Conservation (phyloP, 2,113 vertebrate species). For the Calidris pugnax region DNA sequence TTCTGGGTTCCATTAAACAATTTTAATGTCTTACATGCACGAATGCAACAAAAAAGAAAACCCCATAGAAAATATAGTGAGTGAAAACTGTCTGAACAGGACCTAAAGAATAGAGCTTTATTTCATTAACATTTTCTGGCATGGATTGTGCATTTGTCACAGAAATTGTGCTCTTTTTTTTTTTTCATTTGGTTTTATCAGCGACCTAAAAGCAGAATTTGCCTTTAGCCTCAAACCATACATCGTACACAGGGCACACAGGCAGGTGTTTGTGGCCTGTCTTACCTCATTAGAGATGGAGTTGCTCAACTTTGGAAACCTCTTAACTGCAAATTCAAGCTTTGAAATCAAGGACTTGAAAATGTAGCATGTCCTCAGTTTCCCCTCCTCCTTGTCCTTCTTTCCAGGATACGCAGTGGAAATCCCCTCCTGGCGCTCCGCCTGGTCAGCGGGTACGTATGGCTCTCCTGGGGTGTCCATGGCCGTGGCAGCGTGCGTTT, state of each 20-base stretch:
- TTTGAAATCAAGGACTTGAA: background rate
- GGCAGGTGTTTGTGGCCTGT: background rate
- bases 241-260: background rate
- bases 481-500: background rate
- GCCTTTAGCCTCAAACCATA: background rate
- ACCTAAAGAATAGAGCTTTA: background rate
- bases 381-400: background rate
- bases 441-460: background rate
- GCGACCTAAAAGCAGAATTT: background rate
- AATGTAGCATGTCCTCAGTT: background rate
- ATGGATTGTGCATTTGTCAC: background rate
- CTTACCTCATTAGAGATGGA: background rate
- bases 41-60: background rate
- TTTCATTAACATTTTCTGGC: background rate
- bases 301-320: background rate
- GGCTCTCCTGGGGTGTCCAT: background rate
- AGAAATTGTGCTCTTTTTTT: background rate
- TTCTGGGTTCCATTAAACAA: background rate
- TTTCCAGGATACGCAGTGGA: background rate
- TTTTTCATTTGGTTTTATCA: background rate
- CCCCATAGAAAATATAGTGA: background rate
- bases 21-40: background rate
- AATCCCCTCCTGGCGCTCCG: background rate
- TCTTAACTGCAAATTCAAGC: background rate
- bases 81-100: background rate